phyloP scores from a whole-genome alignment of 2,113 vertebrate species.

The Ancistrus triradiatus region DNA sequence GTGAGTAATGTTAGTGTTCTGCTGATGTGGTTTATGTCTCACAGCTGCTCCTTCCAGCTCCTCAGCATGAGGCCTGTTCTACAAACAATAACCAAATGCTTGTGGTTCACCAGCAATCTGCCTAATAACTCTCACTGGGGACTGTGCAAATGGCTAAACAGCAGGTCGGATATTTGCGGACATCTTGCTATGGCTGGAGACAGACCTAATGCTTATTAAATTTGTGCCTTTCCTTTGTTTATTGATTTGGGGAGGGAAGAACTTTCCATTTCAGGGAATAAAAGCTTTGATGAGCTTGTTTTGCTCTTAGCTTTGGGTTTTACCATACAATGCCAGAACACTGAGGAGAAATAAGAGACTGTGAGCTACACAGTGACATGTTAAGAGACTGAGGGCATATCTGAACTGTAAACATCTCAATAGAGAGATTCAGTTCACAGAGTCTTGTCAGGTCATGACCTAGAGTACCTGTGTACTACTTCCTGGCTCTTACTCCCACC shows the following conservation, averaged over 20 bases:
- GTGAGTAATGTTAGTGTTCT: conserved; percentile 20
- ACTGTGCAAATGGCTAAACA: conserved; percentile 18
- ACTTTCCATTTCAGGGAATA: not conserved
- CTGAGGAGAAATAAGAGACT: no score
- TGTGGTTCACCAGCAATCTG: conserved; percentile 32
- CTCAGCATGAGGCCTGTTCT: conserved; percentile 18
- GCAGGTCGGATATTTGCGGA: conserved; percentile 12
- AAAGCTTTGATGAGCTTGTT: not conserved
- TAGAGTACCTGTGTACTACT: no score
- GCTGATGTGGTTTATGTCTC: conserved; percentile 13
- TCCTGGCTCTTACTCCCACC: no score
- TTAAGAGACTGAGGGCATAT: no score
- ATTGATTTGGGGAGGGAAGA: not conserved
- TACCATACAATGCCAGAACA: not conserved
- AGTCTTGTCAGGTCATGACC: no score
- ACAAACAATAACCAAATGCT: conserved; percentile 27
- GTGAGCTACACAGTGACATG: no score
- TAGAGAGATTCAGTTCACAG: no score
- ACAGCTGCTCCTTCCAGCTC: conserved; percentile 30
- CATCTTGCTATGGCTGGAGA: conserved; percentile 1
- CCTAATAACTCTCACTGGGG: conserved; percentile 6
- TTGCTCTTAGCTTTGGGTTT: not conserved
- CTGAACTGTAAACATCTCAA: no score
- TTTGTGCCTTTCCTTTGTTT: conserved; percentile 14
- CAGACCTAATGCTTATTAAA: conserved; percentile 8